Base-by-base conservation (phyloP, 2,797 vertebrate species). In the Smutsia gigantea region DNA sequence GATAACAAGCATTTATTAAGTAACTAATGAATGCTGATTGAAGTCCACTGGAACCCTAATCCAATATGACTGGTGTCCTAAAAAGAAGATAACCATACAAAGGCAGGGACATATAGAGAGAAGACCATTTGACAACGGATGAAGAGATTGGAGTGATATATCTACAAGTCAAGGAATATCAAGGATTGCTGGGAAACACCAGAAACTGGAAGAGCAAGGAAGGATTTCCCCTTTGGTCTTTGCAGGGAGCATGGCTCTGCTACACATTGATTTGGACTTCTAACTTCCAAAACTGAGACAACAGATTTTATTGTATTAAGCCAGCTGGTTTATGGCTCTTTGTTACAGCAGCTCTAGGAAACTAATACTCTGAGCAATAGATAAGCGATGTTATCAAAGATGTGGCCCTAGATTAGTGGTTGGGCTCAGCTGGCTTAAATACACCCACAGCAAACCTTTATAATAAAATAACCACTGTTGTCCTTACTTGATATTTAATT, bases 91-190 rank as follows among this genome's bases (percentile, higher is more conserved):
- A 21, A 29, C 31, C 46, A 9, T 23, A 8, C 0, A 34, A 53
- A 83, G 42, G 21, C 14, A 31, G 53, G 6, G 11, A 29, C 61
- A 13, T 4, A 18, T 1, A 37, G n/a, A 42, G 12, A 77, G 31
- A 82, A 37, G 3, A 4, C 2, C 11, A 7, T 3, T 4, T 46
- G 53, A 21, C 49, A 14, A 34, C 0, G 21, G n/a, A 18, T 55
- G 3, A 1, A 29, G 0, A 49, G 21, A 34, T 1, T 17, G n/a
- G 25, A 27, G 31, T 4, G 5, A 37, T 0, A 1, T 17, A 0
- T 6, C 49, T 37, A 29, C 25, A 75, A 4, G 59, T 68, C 39
- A 57, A 17, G 5, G 31, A 13, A 53, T 13, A 9, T 17, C 25
- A 9, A 25, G 64, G 5, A 10, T 39, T 9, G 12, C 25, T n/a